Percentiles rank a stretch among this genome's conserved stretches.
phyloP scores from a whole-genome alignment of 92 coral and sea anemone species.

The Meandrina meandrites region DNA sequence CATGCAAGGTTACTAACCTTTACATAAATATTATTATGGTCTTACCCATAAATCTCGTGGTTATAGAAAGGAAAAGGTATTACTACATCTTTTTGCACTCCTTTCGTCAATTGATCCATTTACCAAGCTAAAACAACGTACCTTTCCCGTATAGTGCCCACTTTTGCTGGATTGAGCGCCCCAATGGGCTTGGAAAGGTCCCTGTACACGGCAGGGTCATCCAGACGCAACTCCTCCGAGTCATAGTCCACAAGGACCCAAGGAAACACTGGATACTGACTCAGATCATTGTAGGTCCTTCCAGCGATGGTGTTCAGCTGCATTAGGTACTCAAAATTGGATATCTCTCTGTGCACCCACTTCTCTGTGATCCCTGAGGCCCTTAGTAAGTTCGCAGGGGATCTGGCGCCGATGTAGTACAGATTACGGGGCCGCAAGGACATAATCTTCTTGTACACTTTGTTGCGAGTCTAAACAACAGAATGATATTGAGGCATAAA shows the following conservation, averaged over 20 bases:
- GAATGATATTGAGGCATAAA: background rate
- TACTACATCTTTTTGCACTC: too few species aligned
- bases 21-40: background rate
- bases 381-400: constrained; percentile 91
- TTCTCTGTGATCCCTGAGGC: constrained; percentile 92
- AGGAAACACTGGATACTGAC: constrained; percentile 97
- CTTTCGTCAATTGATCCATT: background rate
- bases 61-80: too few species aligned
- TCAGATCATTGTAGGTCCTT: constrained; percentile 90
- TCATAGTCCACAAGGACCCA: constrained; percentile 87
- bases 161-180: constrained; percentile 70
- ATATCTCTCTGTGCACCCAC: constrained; percentile 95
- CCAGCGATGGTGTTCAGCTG: constrained; percentile 99
- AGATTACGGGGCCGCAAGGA: constrained; percentile 84
- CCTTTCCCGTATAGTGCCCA: constrained; percentile 66
- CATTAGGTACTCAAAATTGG: constrained; percentile 95
- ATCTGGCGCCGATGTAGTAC: constrained; percentile 89
- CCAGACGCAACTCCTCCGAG: constrained; percentile 76
- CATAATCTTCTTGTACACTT: constrained; percentile 85
- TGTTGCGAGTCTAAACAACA: constrained; percentile 71
- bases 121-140: constrained; percentile 10
- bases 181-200: constrained; percentile 94
- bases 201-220: constrained; percentile 80
- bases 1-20: too few species aligned
- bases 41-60: background rate